These are phyloP conservation scores for Troglohyphantes excavatus DNA, from an alignment of 2,888 invertebrate genomes.

Conservation along the genomic window DNA sequence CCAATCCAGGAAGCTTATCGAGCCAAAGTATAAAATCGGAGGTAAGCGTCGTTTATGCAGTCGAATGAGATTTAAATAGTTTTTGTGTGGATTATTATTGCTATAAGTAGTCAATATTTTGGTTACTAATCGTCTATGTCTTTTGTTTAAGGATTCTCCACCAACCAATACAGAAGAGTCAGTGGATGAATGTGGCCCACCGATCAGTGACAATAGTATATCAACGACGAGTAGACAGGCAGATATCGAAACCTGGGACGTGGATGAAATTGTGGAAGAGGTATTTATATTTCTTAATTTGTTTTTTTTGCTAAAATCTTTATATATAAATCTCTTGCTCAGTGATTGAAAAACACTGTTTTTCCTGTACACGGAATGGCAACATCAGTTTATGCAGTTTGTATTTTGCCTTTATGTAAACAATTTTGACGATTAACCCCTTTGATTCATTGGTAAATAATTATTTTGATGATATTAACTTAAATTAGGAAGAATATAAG, in stretches of 20 bases:
- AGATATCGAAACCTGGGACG: constrained; percentile 80
- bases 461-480: too few species aligned
- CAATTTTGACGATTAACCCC: too few species aligned
- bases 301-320: neutral
- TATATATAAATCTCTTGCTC: neutral
- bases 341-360: too few species aligned
- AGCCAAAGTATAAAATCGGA: constrained; percentile 96
- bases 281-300: constrained; percentile 53
- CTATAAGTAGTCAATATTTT: too few species aligned
- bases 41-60: constrained; percentile 80
- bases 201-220: constrained; percentile 85
- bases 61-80: neutral
- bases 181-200: constrained; percentile 80
- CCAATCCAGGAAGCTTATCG: constrained; percentile 88
- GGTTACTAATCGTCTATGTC: neutral
- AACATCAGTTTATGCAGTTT: too few species aligned
- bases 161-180: constrained; percentile 53
- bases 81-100: too few species aligned
- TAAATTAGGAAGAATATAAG: too few species aligned
- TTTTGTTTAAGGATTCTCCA: constrained; percentile 61
- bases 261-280: constrained; percentile 79
- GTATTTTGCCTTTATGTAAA: too few species aligned
- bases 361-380: too few species aligned
- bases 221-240: constrained; percentile 82
- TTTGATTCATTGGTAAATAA: too few species aligned